Conservation (phyloP, 2,888 invertebrate genomes). For the Antitype chi region DNA sequence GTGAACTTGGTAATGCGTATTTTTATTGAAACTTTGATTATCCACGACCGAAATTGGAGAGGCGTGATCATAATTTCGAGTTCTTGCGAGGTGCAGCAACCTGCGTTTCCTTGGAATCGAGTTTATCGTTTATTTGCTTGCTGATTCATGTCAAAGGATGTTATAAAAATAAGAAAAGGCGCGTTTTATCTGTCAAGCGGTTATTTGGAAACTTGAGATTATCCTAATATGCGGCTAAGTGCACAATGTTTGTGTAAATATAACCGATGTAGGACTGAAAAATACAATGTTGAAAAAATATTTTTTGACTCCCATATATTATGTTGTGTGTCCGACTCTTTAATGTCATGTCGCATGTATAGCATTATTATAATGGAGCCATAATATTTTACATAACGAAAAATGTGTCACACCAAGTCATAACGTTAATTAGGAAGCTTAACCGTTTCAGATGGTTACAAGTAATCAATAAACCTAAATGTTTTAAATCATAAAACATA, state of each 20-base stretch:
- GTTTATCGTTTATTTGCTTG: slow-evolving; percentile 57
- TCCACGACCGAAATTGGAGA: slow-evolving; percentile 62
- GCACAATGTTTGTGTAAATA: slow-evolving; percentile 70
- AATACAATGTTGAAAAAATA: slow-evolving; percentile 40
- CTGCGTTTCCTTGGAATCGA: slow-evolving; percentile 64
- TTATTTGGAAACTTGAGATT: slow-evolving; percentile 65
- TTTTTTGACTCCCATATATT: slow-evolving; percentile 38
- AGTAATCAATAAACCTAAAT: slow-evolving; percentile 71
- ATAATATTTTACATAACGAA: slow-evolving; percentile 52
- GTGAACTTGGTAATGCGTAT: slow-evolving; percentile 46
- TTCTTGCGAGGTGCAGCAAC: slow-evolving; percentile 54
- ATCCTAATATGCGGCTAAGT: slow-evolving; percentile 71
- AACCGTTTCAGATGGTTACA: slow-evolving; percentile 41
- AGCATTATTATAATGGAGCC: slow-evolving; percentile 33
- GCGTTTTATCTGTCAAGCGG: slow-evolving; percentile 65
- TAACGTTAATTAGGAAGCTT: slow-evolving; percentile 63
- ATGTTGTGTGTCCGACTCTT: slow-evolving; percentile 31
- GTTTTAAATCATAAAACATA: slow-evolving; percentile 62
- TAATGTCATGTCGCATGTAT: slow-evolving; percentile 34
- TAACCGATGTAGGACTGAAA: slow-evolving; percentile 52
- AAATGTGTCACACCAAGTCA: slow-evolving; percentile 54
- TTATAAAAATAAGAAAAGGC: slow-evolving; percentile 68
- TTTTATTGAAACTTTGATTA: slow-evolving; percentile 67
- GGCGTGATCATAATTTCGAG: slow-evolving; percentile 54
- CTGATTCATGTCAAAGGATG: slow-evolving; percentile 69